Base-by-base conservation (phyloP, 2,797 vertebrate species). In the Syncerus caffer region DNA sequence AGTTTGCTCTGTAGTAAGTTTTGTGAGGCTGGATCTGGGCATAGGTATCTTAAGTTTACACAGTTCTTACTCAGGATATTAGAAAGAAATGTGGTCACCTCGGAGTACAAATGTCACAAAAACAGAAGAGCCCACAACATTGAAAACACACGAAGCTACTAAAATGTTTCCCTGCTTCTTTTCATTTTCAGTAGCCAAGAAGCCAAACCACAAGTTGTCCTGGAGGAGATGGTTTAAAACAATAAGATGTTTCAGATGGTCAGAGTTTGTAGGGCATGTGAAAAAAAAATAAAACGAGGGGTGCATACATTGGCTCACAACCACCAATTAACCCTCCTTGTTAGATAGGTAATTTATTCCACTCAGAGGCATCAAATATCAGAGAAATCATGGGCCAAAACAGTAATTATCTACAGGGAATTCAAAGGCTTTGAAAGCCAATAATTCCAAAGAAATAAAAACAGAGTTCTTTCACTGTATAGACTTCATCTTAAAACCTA, bases 381-480 rank as follows among this genome's bases (percentile, higher is more conserved):
- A 98, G 97, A 97, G 96, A 98, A 98, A 98, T 98, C 98, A 96
- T 90, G 97, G 97, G 96, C 96, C 98, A 98, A 98, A 98, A 98
- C 96, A 98, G 97, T 99, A 98, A 99, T 99, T 99, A 99, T 99
- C 98, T 98, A 94, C 90, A 95, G 47, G 34, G 96, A 98, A 99
- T 98, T 98, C 98, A 98, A 98, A 98, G 94, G 89, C 97, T 98
- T 98, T 98, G 98, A 98, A 99, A 98, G 96, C 97, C 98, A 98
- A 98, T 98, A 98, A 99, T 99, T 98, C 98, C 95, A 96, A 98
- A 98, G 99, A 99, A 99, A 98, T 99, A 98, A 98, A 99, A 99
- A 98, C 98, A 99, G 98, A 98, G 91, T 97, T 97, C 98, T 99
- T 99, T 98, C 98, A 98, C 89, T 98, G 95, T 96, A 88, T 98